A percentile compares a stretch with the other conserved stretches of the same genome.
Conservation (phyloP, 2,113 vertebrate genomes). For the Ondatra zibethicus region DNA sequence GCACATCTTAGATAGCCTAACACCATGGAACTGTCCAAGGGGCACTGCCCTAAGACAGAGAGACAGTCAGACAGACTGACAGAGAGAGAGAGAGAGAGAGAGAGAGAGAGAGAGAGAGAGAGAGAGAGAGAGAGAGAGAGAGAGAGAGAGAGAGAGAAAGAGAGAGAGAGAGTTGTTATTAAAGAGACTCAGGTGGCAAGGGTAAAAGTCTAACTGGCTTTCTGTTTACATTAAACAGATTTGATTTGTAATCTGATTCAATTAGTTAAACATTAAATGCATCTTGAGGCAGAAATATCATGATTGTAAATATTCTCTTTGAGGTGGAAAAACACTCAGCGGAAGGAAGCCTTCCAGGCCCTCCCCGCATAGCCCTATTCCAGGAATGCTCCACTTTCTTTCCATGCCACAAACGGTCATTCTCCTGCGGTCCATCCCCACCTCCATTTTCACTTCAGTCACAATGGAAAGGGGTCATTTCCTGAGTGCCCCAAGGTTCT, state of each 20-base stretch:
- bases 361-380: not conserved
- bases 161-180: slow-evolving; percentile 45
- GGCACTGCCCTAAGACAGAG: not conserved
- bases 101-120: not conserved
- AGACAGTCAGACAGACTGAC: not conserved
- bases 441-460: not conserved
- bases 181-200: slow-evolving; percentile 65
- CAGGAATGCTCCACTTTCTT: not conserved
- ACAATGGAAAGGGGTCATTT: not conserved
- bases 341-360: not conserved
- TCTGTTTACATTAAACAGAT: slow-evolving; percentile 74
- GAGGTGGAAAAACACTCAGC: not conserved
- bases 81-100: not conserved
- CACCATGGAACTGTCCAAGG: not conserved
- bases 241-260: slow-evolving; percentile 77
- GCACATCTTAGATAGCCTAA: not conserved
- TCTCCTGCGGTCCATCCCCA: not conserved
- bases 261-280: slow-evolving; percentile 71
- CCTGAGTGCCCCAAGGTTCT: not conserved
- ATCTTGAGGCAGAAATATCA: slow-evolving; percentile 58
- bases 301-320: slow-evolving; percentile 64
- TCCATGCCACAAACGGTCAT: not conserved
- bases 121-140: not conserved
- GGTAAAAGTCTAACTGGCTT: slow-evolving; percentile 58
- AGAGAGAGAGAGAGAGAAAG: not conserved